Conservation (phyloP, 1,140 invertebrate genomes). For the Nebria ingens region DNA sequence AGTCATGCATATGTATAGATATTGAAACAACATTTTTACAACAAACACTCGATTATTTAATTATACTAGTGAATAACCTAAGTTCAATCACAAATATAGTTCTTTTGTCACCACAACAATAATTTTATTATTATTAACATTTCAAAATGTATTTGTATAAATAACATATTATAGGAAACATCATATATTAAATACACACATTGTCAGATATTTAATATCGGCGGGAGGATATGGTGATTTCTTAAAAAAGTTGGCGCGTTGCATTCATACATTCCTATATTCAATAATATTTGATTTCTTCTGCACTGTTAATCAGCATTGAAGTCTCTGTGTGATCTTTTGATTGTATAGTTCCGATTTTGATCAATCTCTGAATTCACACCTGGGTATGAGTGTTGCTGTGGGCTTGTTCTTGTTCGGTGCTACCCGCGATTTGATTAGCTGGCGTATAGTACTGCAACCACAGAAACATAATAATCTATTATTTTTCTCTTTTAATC, state of each 20-base stretch:
- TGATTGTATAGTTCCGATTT: conserved; percentile 11
- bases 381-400: conserved; percentile 70
- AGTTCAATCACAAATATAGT: background rate
- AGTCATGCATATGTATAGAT: too few species aligned
- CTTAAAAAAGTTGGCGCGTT: too few species aligned
- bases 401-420: conserved; percentile 59
- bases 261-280: too few species aligned
- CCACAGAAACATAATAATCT: conserved; percentile 1
- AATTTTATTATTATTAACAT: too few species aligned
- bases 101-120: background rate
- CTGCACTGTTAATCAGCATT: background rate
- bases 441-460: conserved; percentile 70
- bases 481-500: background rate
- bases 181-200: background rate
- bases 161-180: background rate
- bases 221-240: background rate
- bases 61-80: background rate
- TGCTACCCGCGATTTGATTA: conserved; percentile 52
- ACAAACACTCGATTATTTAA: background rate
- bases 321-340: background rate
- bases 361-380: conserved; percentile 27
- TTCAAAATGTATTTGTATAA: background rate
- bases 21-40: too few species aligned
- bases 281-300: background rate
- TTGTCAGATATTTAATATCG: background rate